These are phyloP conservation scores for Clistopyga incitator DNA, from an alignment of 2,888 invertebrate species.

Conservation along the genomic window DNA sequence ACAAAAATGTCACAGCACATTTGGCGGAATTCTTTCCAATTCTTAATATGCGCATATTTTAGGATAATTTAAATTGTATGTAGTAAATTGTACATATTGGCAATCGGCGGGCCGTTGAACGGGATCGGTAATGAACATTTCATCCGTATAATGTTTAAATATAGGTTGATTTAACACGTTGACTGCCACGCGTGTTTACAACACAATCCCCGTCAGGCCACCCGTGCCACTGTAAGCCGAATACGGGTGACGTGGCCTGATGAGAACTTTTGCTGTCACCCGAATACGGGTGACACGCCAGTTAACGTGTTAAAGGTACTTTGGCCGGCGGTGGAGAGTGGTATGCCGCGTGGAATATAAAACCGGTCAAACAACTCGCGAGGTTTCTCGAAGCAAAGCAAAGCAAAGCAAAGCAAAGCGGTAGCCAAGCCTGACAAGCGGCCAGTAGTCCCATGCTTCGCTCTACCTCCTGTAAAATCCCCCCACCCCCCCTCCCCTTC, in stretches of 20 bases:
- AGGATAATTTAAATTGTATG: neutral
- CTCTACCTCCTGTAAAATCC: neutral
- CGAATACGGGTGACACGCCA: too few species aligned
- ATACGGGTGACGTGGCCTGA: too few species aligned
- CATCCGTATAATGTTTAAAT: neutral
- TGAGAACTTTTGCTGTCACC: too few species aligned
- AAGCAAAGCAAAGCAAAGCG: neutral
- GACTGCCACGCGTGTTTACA: too few species aligned
- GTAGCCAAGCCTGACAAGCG: neutral
- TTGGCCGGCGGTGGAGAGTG: constrained; percentile 1
- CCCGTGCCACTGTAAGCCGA: too few species aligned
- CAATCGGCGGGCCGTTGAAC: neutral
- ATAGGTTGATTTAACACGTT: constrained; percentile 16
- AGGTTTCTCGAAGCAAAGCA: constrained; percentile 25
- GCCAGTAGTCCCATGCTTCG: neutral
- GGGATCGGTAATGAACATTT: neutral
- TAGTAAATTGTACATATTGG: neutral
- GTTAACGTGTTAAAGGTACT: too few species aligned
- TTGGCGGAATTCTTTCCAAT: neutral
- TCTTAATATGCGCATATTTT: neutral
- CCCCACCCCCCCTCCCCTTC: constrained; percentile 9
- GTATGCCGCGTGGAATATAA: constrained; percentile 36
- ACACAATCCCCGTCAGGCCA: too few species aligned
- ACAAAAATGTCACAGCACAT: too few species aligned
- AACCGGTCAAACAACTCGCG: constrained; percentile 40